Percentiles rank a stretch among this genome's conserved stretches.
These are phyloP conservation scores for Phaonia tiefii DNA, from an alignment of 2,888 invertebrate species.

Conservation along the genomic window DNA sequence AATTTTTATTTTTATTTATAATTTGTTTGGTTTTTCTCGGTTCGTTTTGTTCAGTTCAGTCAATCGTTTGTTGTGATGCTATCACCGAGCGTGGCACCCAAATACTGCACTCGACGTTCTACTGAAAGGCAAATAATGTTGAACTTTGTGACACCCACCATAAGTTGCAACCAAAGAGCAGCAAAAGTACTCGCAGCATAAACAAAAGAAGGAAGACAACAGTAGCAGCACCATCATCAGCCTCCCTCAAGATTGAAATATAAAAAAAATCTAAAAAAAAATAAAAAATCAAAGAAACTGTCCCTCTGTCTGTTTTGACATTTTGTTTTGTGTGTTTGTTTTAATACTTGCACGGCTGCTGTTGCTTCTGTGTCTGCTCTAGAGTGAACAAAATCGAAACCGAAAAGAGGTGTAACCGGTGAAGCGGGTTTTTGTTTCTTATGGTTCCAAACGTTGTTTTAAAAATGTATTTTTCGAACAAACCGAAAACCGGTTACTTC, in stretches of 20 bases:
- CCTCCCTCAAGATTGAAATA: not conserved
- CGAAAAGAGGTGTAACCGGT: no score
- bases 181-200: conserved; percentile 18
- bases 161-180: conserved; percentile 58
- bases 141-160: conserved; percentile 78
- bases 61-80: conserved; percentile 68
- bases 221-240: conserved; percentile 43
- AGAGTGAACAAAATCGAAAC: no score
- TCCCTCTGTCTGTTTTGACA: conserved; percentile 18
- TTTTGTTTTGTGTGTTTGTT: conserved; percentile 39
- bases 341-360: conserved; percentile 5
- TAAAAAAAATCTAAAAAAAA: not conserved
- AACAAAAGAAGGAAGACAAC: conserved; percentile 24
- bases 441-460: no score
- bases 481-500: no score
- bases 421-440: no score
- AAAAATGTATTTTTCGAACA: no score
- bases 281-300: not conserved
- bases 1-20: not conserved
- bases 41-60: no score
- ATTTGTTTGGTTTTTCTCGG: no score
- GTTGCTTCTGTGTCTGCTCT: not conserved
- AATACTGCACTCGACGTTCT: conserved; percentile 73
- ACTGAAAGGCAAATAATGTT: conserved; percentile 70
- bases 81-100: conserved; percentile 76